Evolutionary conservation across 1,140 invertebrate species (phyloP), one percentile per base, ranked within the genome.

Genomic region (Episyrphus balteatus): DNA sequence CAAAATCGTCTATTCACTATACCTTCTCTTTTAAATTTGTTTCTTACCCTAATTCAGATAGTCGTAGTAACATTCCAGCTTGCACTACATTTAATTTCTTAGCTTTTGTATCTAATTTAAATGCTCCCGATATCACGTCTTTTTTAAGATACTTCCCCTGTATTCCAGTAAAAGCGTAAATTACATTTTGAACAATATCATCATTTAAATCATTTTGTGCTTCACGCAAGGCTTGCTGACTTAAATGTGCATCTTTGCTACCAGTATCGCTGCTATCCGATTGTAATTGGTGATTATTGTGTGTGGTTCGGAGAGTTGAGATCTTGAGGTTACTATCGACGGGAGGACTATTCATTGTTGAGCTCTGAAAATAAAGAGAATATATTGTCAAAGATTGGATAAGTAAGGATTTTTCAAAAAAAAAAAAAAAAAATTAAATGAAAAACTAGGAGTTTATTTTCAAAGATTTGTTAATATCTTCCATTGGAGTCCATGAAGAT

Each of bases 141-240:
- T 80, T 75, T 51, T 80, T 81, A 2, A 91, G 70, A 56, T 81
- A 76, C 58, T 80, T 82, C 18, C 86, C 86, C 59, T 86, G 80
- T 17, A 90, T 83, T 5, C 88, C 87, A 72, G 88, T 84, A 50
- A 91, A 83, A 7, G 80, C 77, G 63, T 82, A 89, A 31, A 91
- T 76, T n/a, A 88, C 69, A 61, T 90, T 86, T 64, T 82, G 76
- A 1, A 89, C 73, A 18, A 90, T 55, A 40, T 79, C 69, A 37
- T 56, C 36, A 0, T 26, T 45, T 0, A 42, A 13, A 43, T 68
- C 62, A 49, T 72, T 26, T 26, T 26, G 21, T 26, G 21, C 21
- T 26, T 26, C 72, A 0, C 73, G 70, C 0, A 37, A 15, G 14
- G 14, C 21, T 21, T 40, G 19, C 1, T 21, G 14, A 33, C 5